phyloP scores from a whole-genome alignment of 2,888 invertebrate genomes.

The Cerastis rubricosa region DNA sequence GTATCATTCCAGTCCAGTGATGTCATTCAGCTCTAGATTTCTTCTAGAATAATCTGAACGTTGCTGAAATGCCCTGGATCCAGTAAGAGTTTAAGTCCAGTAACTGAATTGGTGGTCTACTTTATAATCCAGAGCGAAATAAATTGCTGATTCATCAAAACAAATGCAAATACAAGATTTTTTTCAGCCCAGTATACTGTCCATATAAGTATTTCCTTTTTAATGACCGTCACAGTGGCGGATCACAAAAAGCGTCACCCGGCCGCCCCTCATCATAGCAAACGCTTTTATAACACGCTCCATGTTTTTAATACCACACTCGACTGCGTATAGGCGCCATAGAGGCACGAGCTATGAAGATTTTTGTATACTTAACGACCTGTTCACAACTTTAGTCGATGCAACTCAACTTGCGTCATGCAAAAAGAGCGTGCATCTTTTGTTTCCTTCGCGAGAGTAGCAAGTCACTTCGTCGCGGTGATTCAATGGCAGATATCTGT shows the following conservation, averaged over 20 bases:
- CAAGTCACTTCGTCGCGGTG: background rate
- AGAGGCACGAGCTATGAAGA: conserved; percentile 8
- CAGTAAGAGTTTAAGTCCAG: background rate
- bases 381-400: background rate
- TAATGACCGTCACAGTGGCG: conserved; percentile 60
- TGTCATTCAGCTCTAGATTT: background rate
- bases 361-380: conserved; percentile 12
- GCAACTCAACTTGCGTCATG: background rate
- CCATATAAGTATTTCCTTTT: conserved; percentile 47
- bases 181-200: conserved; percentile 12
- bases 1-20: background rate
- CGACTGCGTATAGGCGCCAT: conserved; percentile 37
- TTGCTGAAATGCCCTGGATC: background rate
- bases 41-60: background rate
- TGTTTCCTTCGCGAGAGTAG: background rate
- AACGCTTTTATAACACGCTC: conserved; percentile 59
- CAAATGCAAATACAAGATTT: background rate
- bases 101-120: background rate
- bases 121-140: background rate
- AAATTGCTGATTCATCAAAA: background rate
- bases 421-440: background rate
- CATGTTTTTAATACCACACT: conserved; percentile 55
- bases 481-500: too few species aligned
- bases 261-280: conserved; percentile 51
- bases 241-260: conserved; percentile 49